Percentiles rank a stretch among this genome's conserved stretches.
These are phyloP conservation scores for Aldabrachelys gigantea DNA, from an alignment of 2,113 vertebrate species.

Conservation along the genomic window DNA sequence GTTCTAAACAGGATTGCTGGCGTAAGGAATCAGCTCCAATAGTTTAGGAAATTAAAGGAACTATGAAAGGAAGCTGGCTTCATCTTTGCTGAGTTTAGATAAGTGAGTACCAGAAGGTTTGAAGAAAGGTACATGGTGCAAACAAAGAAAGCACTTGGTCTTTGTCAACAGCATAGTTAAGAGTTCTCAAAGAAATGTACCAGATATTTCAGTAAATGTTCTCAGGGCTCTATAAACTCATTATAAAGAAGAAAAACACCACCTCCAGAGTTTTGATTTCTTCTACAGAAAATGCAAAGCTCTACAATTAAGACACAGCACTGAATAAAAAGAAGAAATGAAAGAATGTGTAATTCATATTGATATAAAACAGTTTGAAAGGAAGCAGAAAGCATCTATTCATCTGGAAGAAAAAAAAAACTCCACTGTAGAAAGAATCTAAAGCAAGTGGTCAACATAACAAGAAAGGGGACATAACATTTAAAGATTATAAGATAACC, in stretches of 20 bases:
- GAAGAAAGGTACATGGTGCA: background rate
- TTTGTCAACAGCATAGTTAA: background rate
- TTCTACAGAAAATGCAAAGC: background rate
- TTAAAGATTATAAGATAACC: background rate
- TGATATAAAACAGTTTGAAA: background rate
- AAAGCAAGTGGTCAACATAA: background rate
- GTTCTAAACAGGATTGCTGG: background rate
- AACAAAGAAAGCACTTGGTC: background rate
- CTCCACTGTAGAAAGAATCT: background rate
- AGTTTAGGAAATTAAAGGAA: background rate
- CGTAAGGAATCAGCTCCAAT: background rate
- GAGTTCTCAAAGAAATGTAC: background rate
- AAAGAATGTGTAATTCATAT: background rate
- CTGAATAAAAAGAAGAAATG: background rate
- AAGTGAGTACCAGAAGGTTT: background rate
- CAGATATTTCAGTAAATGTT: background rate
- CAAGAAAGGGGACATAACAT: background rate
- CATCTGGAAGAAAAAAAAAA: background rate
- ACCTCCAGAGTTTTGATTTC: background rate
- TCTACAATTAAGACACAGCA: background rate
- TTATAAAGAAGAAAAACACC: background rate
- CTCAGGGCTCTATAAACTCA: background rate
- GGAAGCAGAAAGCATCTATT: background rate
- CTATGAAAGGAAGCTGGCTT: background rate
- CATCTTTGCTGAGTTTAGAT: background rate